Conservation (phyloP, 1,140 invertebrate genomes). For the Papilio glaucus region DNA sequence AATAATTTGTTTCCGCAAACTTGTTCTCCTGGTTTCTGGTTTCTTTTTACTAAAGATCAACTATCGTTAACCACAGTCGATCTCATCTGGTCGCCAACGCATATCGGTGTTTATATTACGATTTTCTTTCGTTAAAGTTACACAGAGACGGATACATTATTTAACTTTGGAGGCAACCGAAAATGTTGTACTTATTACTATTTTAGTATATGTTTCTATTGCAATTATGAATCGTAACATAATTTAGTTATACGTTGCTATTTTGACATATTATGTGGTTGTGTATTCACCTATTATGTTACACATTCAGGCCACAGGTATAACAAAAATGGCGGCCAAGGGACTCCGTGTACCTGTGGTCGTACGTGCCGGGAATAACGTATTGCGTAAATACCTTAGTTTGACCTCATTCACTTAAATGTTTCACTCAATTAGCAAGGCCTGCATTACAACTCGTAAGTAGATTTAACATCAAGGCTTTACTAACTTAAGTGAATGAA, state of each 20-base stretch:
- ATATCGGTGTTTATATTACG: too few relatives aligned
- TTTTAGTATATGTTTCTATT: not conserved
- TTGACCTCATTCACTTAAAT: constrained; percentile 21
- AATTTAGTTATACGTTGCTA: not conserved
- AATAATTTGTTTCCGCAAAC: too few relatives aligned
- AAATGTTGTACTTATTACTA: too few relatives aligned
- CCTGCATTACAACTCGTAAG: constrained; percentile 8
- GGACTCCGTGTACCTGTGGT: not conserved
- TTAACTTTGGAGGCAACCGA: too few relatives aligned
- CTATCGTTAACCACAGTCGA: too few relatives aligned
- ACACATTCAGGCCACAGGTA: not conserved
- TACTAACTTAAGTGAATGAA: not conserved
- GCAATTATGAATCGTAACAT: not conserved
- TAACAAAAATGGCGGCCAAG: not conserved
- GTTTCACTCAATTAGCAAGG: constrained; percentile 16
- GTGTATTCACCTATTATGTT: not conserved
- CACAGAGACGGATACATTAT: too few relatives aligned
- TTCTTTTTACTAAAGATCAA: too few relatives aligned
- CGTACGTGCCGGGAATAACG: not conserved
- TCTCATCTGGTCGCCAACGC: too few relatives aligned
- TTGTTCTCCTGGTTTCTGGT: too few relatives aligned
- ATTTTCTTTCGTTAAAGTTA: too few relatives aligned
- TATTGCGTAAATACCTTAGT: constrained; percentile 11
- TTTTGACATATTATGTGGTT: not conserved
- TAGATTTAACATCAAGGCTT: constrained; percentile 1